Evolutionary conservation across 2,888 invertebrate species (phyloP), one percentile per base, ranked within the genome.

Genomic region (Carpatolechia fugitivella): DNA sequence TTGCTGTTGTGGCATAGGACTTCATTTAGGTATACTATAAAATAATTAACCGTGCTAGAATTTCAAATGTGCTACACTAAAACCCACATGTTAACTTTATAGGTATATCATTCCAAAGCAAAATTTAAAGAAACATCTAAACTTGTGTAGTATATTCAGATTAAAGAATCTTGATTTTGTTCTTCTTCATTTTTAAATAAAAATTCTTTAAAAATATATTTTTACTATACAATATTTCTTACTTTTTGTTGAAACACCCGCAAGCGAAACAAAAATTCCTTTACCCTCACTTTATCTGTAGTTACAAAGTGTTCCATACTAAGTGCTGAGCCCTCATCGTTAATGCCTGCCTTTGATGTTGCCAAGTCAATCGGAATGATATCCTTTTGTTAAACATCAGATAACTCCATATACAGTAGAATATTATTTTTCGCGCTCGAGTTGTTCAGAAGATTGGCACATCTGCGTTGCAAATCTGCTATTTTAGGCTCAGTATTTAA

Each of bases 311-410:
- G 51, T 54, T 24, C 44, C 41, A 35, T 63, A 66, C 64, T 65
- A 63, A 65, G 61, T 56, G 60, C 63, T 63, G 60, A 51, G 59
- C 72, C 69, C 74, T 71, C 75, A 70, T 72, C 69, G 76, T 78
- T 83, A 83, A 80, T 80, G 75, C 72, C 60, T 67, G 65, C 72
- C 81, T 84, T 85, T 85, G 84, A 83, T 78, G 75, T 66, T 72
- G 75, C 66, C 76, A 76, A 88, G 79, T 85, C 82, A 80, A 78
- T 79, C 69, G 86, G 76, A 86, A 87, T 78, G 72, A 77, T 80
- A 85, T 82, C 82, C 82, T 76, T 79, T 83, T 84, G 84, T 84
- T 78, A 82, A 79, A 83, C 83, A 79, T 74, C 74, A 71, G 72
- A 76, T 79, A 71, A 78, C 70, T 75, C 63, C 64, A 69, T 74